These are phyloP conservation scores for Xylota segnis DNA, from an alignment of 2,888 invertebrate species.

Conservation along the genomic window DNA sequence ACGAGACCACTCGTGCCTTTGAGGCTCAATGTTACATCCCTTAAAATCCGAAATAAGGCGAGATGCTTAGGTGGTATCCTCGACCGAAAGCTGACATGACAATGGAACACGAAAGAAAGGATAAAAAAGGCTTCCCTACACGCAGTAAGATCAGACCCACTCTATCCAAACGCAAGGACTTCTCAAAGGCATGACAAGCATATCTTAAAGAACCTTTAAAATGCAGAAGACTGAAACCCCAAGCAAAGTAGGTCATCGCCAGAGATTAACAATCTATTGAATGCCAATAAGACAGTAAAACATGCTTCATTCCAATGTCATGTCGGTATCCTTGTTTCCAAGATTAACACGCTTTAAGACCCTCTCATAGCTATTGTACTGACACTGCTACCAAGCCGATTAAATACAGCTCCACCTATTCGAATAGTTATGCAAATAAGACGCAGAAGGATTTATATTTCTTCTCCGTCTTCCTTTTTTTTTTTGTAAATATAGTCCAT, in stretches of 20 bases:
- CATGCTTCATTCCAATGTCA: constrained; percentile 28
- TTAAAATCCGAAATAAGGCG: too few species aligned
- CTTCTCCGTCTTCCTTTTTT: too few species aligned
- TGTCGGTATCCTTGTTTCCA: constrained; percentile 29
- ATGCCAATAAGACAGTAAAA: constrained; percentile 1
- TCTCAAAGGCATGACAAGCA: too few species aligned
- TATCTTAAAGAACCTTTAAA: too few species aligned
- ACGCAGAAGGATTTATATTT: constrained; percentile 22
- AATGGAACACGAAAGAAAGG: too few species aligned
- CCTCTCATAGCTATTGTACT: neutral
- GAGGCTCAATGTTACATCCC: too few species aligned
- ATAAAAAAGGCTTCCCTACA: too few species aligned
- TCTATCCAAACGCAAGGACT: too few species aligned
- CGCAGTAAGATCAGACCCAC: too few species aligned
- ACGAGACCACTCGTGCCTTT: too few species aligned
- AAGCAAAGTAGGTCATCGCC: constrained; percentile 45
- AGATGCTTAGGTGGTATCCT: too few species aligned
- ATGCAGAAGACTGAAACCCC: neutral
- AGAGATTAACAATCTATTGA: constrained; percentile 13
- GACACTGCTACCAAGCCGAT: constrained; percentile 39
- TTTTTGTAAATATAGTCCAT: constrained; percentile 14
- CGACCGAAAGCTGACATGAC: too few species aligned
- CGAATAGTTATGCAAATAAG: constrained; percentile 40
- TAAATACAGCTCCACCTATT: constrained; percentile 31
- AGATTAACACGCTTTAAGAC: constrained; percentile 32